Evolutionary conservation across 2,888 invertebrate genomes (phyloP), one percentile per base, ranked within the genome.

Genomic region (Ochropleura plecta): DNA sequence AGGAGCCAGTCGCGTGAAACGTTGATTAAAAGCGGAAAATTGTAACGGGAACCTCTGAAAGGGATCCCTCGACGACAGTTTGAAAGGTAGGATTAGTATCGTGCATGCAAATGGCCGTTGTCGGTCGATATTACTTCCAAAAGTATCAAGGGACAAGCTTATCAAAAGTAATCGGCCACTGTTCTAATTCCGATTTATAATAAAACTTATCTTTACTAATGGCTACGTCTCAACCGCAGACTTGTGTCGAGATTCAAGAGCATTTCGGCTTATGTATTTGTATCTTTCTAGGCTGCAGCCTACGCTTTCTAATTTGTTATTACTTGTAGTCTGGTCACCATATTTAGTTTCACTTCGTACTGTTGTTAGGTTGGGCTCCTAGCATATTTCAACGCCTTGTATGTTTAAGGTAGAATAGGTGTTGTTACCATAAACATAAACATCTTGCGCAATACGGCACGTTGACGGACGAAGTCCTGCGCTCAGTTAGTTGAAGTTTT

Each of bases 11-110:
- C 62, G 53, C 42, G 46, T 78, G 44, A 65, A 73, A 71, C 60
- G 55, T 73, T 80, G 70, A 83, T 81, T 80, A 80, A 70, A 83
- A 64, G 30, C 48, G 72, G 67, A 46, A 72, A 65, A 68, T 62
- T 70, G 70, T 51, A 57, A 60, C 44, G 59, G 64, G 40, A 72
- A 68, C 8, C 60, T 40, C 42, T 62, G 44, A 63, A 82, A 69
- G 30, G 57, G 53, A 59, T 73, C 78, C 68, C 73, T 30, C 44
- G 64, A 40, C 64, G 46, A 75, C 62, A 53, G 20, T 66, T 70
- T 57, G 40, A 44, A 65, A 71, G 64, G 48, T 65, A 51, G 66
- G 64, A 80, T 70, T 81, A 76, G 53, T n/a, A 69, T 63, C 69
- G 20, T 57, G 42, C 42, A 44, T 59, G 53, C 46, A 12, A 79